Evolutionary conservation across 2,113 vertebrate genomes (phyloP), one percentile per base, ranked within the genome.

Genomic region (Python bivittatus): DNA sequence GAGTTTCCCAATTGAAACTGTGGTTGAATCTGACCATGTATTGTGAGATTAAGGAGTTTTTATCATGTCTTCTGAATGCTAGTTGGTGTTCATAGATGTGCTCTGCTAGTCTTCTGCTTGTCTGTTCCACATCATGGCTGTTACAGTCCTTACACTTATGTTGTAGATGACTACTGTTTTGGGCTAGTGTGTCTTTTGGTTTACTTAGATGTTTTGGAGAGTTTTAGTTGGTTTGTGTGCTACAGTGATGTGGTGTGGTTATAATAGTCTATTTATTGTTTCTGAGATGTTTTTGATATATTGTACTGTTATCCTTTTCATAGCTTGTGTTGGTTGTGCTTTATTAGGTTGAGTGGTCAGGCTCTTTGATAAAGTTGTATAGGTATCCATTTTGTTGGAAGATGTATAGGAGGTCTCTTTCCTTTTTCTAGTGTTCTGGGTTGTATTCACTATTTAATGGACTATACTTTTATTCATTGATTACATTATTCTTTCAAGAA

Each of bases 401-500:
- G 33, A 79, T 79, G 33, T 38, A 22, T 33, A 42, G 72, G 48
- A 79, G 38, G 7, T 79, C 17, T 79, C 6, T 22, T 79, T 42
- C 33, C 17, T 79, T 79, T 38, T 79, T 79, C 33, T 38, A 7
- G 6, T 38, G 15, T 79, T 79, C 72, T 33, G 38, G 89, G 96
- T 93, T 94, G 94, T 85, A 92, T 96, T 95, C 90, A 20, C 88
- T 96, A 91, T 92, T 96, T 95, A 96, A 97, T 97, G 90, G 93
- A 94, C 72, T 88, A 91, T 94, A 96, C 96, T 97, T 96, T 97
- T 96, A 94, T 95, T 96, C 94, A 92, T 93, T 10, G 61, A 96
- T 94, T 94, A 96, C 94, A 95, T 96, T 96, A 96, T 88, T 93
- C 94, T 97, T 97, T 93, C 95, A 95, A 93, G 93, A 96, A 96